These are phyloP conservation scores for Micrasema minimum DNA, from an alignment of 1,140 invertebrate genomes.

Conservation along the genomic window DNA sequence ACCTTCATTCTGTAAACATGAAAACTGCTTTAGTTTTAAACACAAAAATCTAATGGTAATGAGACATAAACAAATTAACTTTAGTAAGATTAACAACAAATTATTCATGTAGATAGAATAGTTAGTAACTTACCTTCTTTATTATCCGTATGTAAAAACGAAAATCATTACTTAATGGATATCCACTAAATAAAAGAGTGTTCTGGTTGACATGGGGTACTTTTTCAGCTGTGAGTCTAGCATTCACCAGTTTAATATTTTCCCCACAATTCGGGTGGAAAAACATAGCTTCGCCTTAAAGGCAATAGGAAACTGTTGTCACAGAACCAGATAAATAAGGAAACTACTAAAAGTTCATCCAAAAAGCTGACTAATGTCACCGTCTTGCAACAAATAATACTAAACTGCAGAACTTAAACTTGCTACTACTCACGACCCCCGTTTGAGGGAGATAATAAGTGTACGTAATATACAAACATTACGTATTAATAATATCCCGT, in stretches of 20 bases:
- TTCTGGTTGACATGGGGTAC: constrained; percentile 5
- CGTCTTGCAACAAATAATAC: no score
- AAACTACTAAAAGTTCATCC: no score
- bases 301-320: no score
- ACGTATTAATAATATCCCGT: no score
- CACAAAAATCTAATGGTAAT: background rate
- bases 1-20: constrained; percentile 54
- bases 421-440: no score
- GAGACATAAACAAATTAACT: background rate
- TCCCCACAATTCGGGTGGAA: constrained; percentile 27
- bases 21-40: constrained; percentile 27
- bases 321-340: no score
- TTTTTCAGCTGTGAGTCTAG: constrained; percentile 2
- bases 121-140: constrained; percentile 76
- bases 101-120: background rate
- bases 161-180: constrained; percentile 83
- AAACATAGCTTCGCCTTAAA: constrained; percentile 7
- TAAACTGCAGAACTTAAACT: no score
- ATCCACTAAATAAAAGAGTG: constrained; percentile 75
- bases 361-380: no score
- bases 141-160: constrained; percentile 91
- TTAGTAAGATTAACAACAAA: background rate
- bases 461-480: no score
- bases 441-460: no score
- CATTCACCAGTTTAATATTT: constrained; percentile 19